phyloP scores from a whole-genome alignment of 2,888 invertebrate genomes.

The Patella ulyssiponensis region DNA sequence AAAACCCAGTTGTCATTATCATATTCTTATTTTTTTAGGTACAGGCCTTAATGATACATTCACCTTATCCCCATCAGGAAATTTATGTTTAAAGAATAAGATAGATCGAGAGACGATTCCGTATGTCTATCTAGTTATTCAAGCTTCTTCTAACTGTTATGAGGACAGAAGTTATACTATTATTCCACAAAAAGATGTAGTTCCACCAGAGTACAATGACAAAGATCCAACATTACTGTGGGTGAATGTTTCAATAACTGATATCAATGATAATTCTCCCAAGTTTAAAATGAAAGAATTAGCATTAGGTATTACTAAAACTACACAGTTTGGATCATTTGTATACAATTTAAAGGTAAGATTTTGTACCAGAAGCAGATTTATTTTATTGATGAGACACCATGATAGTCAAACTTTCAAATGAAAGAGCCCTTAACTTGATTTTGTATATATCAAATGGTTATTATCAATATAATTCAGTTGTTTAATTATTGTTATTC shows the following conservation, averaged over 20 bases:
- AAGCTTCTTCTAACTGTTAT: conserved; percentile 58
- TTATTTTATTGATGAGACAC: background rate
- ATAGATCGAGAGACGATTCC: conserved; percentile 61
- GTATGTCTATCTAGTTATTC: conserved; percentile 53
- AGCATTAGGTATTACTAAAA: conserved; percentile 94
- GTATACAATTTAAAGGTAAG: conserved; percentile 62
- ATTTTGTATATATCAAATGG: too few species aligned
- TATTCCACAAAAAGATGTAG: conserved; percentile 13
- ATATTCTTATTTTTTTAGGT: conserved; percentile 35
- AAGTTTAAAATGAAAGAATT: conserved; percentile 84
- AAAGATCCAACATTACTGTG: conserved; percentile 47
- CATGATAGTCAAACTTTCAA: too few species aligned
- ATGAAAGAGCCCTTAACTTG: too few species aligned
- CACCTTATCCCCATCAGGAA: conserved; percentile 54
- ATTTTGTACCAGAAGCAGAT: background rate
- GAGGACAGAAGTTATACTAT: conserved; percentile 31
- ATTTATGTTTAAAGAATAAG: conserved; percentile 49
- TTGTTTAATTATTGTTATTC: too few species aligned
- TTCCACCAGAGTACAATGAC: conserved; percentile 17
- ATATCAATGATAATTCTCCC: conserved; percentile 93
- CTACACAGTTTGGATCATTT: conserved; percentile 87
- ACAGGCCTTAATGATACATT: conserved; percentile 52
- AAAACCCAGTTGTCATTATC: too few species aligned
- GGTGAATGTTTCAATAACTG: conserved; percentile 77
- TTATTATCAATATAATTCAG: too few species aligned